Percentiles rank a stretch among this genome's conserved stretches.
Conservation (phyloP, 2,797 vertebrate species). For the Sebastiscus tertius region DNA sequence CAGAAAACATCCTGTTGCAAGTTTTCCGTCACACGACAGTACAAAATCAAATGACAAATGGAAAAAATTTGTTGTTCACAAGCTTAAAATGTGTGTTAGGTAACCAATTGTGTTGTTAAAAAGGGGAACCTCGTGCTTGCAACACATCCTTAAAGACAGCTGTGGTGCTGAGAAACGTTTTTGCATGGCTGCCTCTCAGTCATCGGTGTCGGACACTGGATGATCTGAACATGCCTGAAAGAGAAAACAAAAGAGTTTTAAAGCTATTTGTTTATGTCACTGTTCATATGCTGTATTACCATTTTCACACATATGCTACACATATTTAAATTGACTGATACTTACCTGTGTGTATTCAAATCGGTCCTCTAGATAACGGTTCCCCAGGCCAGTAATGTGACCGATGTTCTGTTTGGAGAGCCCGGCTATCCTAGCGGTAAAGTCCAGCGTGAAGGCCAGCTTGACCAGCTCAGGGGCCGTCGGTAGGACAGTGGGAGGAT, state of each 20-base stretch:
- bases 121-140: constrained; percentile 24
- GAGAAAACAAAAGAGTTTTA: constrained; percentile 1
- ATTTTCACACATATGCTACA: background rate
- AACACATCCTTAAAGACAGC: background rate
- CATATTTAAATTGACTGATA: background rate
- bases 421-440: constrained; percentile 84
- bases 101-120: background rate
- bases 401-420: constrained; percentile 82
- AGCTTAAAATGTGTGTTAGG: background rate
- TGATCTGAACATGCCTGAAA: constrained; percentile 67
- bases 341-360: constrained; percentile 80
- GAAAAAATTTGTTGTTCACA: background rate
- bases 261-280: background rate
- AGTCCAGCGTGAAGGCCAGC: constrained; percentile 87
- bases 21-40: background rate
- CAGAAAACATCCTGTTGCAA: background rate
- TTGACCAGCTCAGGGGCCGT: constrained; percentile 81
- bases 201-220: constrained; percentile 60
- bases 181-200: constrained; percentile 3
- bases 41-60: background rate
- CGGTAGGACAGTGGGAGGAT: constrained; percentile 16
- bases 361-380: constrained; percentile 82
- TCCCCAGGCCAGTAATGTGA: constrained; percentile 88
- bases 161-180: background rate
- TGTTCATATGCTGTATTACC: background rate